Conservation (phyloP, 2,797 vertebrate genomes). For the Hafferia zeledoni region DNA sequence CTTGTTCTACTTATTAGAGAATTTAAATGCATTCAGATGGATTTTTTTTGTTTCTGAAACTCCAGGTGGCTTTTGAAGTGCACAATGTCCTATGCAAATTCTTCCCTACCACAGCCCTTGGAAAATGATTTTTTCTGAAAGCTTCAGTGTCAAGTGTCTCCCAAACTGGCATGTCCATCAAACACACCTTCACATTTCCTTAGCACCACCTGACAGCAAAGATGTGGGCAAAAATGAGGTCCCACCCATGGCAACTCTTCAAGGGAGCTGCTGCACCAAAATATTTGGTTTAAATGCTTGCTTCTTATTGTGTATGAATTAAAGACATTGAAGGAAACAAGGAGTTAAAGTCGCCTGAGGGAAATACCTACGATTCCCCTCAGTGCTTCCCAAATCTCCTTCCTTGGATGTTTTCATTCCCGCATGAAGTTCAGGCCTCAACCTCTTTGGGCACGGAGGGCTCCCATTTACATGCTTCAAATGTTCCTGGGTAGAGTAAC, state of each 20-base stretch:
- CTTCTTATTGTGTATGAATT: background rate
- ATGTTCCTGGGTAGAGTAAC: background rate
- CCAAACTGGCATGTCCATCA: background rate
- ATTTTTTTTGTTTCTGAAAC: background rate
- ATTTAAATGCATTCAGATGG: no score
- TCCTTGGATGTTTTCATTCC: background rate
- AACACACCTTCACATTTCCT: rapidly evolving
- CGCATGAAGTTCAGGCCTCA: background rate
- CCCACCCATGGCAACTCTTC: rapidly evolving
- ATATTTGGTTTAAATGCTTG: background rate
- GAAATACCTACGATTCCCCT: background rate
- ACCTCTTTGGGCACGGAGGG: background rate
- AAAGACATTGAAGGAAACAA: background rate
- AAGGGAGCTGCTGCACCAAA: background rate
- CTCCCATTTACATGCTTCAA: background rate
- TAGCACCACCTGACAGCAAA: background rate
- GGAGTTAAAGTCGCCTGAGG: background rate
- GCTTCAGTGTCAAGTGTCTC: background rate
- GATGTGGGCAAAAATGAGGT: background rate
- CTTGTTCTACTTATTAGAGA: no score
- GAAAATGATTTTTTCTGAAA: background rate
- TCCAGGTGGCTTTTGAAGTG: background rate
- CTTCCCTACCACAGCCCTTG: background rate
- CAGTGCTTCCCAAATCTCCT: background rate
- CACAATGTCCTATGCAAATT: background rate